Evolutionary conservation across 2,797 vertebrate species (phyloP).

Genomic region (Fratercula arctica): DNA sequence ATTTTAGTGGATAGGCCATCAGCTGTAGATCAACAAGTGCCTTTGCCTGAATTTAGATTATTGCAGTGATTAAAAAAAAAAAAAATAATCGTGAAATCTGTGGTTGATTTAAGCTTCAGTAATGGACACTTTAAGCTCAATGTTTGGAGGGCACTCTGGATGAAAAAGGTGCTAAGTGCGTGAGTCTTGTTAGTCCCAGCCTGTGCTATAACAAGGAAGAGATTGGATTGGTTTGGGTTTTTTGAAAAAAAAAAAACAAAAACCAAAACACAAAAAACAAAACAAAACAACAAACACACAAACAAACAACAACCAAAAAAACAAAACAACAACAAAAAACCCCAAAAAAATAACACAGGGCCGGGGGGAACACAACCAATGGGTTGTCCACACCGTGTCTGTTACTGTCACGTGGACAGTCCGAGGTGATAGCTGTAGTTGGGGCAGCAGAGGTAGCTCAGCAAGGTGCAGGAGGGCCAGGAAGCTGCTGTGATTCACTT

Average conservation of each 20-base stretch:
- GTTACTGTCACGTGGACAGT: not conserved
- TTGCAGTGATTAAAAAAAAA: not conserved
- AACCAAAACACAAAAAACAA: too few relatives aligned
- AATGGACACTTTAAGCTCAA: not conserved
- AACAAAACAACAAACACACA: too few relatives aligned
- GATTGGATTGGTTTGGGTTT: not conserved
- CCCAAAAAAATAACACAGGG: too few relatives aligned
- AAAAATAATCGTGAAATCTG: accelerated
- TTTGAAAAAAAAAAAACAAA: not conserved
- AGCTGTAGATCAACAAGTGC: not conserved
- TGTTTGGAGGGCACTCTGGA: not conserved
- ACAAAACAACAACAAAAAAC: not conserved
- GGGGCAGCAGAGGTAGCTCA: not conserved
- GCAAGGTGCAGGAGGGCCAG: not conserved
- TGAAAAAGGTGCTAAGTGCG: not conserved
- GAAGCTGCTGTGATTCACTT: not conserved
- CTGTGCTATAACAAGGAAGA: not conserved
- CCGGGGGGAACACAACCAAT: accelerated
- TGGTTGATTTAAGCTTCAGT: not conserved
- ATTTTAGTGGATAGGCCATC: not conserved
- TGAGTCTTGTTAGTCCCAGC: not conserved
- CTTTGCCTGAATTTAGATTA: not conserved
- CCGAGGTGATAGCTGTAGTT: not conserved
- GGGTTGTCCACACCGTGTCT: not conserved
- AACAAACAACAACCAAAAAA: not conserved